Base-by-base conservation (phyloP, 2,113 vertebrate species). In the Natator depressus region DNA sequence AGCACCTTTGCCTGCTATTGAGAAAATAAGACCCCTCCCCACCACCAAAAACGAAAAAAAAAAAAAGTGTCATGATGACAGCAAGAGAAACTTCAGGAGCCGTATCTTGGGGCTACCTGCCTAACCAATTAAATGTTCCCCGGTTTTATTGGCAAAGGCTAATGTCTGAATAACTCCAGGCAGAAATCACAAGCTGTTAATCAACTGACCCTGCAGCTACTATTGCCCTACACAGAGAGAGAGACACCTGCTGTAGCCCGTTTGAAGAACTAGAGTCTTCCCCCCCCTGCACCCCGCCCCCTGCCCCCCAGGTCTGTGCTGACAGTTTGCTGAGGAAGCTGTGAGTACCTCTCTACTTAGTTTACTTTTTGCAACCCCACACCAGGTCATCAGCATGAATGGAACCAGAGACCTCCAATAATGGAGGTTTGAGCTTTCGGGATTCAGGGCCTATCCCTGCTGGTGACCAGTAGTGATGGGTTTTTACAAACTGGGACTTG, bases 101-200 rank as follows among this genome's bases (percentile, higher is more conserved):
- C 6, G 46, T 16, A 31, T 85, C 84, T 47, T 57, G 47, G 27
- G 53, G 84, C 88, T 89, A 93, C 54, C 54, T 81, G 57, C 10
- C 65, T 83, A n/a, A 89, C 38, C 42, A 54, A 65, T 93, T 89
- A 83, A 94, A 83, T n/a, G 35, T 27, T 35, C 83, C n/a, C 65
- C 85, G 22, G 93, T 1, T 82, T 59, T 20, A 83, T 88, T 83
- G 91, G 75, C 94, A 42, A n/a, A 81, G 83, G 31, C 75, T 87
- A 84, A 88, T 96, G 85, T 87, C 93, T 95, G 82, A 96, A 90
- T 95, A 96, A 97, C 96, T 96, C 42, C 92, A 90, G 55, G 82
- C 89, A 96, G 79, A 4, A 54, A 4, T 29, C 35, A 84, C 65
- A 95, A 81, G 90, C 50, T 83, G 85, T 9, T 53, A 92, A 95